phyloP scores from a whole-genome alignment of 2,888 invertebrate genomes.

The Conistra vaccinii region DNA sequence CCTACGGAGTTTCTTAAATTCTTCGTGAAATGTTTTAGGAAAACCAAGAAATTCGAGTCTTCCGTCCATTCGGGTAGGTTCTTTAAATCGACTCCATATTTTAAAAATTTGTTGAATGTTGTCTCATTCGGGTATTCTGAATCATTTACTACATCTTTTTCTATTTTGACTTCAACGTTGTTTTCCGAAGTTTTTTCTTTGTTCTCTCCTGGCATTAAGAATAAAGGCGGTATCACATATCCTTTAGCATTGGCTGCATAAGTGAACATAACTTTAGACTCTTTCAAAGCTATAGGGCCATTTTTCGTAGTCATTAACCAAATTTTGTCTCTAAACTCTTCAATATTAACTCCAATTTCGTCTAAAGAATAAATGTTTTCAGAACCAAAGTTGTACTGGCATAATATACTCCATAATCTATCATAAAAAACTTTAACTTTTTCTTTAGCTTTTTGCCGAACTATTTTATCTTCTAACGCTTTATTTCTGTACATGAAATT shows the following conservation, averaged over 20 bases:
- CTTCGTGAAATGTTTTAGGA: conserved; percentile 21
- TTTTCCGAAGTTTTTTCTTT: not conserved
- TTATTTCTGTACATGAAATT: conserved; percentile 19
- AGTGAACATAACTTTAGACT: not conserved
- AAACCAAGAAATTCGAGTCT: not conserved
- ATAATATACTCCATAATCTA: conserved; percentile 5
- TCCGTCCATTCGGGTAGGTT: conserved; percentile 28
- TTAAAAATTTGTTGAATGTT: conserved; percentile 2
- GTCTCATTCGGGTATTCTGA: not conserved
- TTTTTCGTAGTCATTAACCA: conserved; percentile 9
- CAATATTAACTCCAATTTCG: conserved; percentile 16
- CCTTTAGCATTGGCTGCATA: conserved; percentile 27
- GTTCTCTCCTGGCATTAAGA: not conserved
- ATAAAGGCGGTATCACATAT: not conserved
- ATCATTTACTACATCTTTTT: not conserved
- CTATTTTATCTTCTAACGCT: not conserved
- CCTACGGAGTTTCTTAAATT: not conserved
- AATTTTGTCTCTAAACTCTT: conserved; percentile 23
- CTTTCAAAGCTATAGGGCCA: not conserved
- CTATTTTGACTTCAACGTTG: not conserved
- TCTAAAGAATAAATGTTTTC: conserved; percentile 8
- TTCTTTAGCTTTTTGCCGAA: not conserved
- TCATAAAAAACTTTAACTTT: conserved; percentile 26
- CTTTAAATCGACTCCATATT: conserved; percentile 23
- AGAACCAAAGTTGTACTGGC: not conserved